These are phyloP conservation scores for Fragum whitleyi DNA, from an alignment of 2,888 invertebrate genomes.

Conservation along the genomic window DNA sequence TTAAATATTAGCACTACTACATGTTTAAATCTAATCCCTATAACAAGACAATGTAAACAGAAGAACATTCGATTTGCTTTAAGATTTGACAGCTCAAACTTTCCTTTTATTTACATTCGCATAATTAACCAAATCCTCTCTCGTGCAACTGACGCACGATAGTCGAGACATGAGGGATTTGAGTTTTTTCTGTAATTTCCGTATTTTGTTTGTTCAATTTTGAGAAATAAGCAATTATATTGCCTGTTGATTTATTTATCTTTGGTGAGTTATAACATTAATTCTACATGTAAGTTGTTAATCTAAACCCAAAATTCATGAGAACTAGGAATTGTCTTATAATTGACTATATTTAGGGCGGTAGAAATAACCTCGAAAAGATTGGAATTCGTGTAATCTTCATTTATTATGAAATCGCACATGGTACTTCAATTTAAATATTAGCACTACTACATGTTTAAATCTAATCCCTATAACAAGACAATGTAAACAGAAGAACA, in stretches of 20 bases:
- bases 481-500: conserved; percentile 41
- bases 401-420: neutral
- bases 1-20: conserved; percentile 7
- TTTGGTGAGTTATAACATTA: too few species aligned
- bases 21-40: conserved; percentile 32
- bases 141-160: neutral
- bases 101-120: conserved; percentile 35
- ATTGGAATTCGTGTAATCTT: neutral
- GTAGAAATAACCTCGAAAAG: too few species aligned
- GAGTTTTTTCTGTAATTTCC: too few species aligned
- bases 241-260: too few species aligned
- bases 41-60: conserved; percentile 47
- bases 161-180: neutral
- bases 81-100: conserved; percentile 41
- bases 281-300: too few species aligned
- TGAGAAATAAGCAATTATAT: too few species aligned
- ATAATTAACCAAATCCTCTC: conserved; percentile 9
- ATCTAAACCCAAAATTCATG: too few species aligned
- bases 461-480: conserved; percentile 38
- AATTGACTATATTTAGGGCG: too few species aligned
- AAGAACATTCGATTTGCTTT: conserved; percentile 39
- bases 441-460: conserved; percentile 12
- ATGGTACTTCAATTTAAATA: neutral
- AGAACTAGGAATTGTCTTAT: too few species aligned
- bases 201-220: too few species aligned